These are phyloP conservation scores for Delphinapterus leucas DNA, from an alignment of 2,113 vertebrate genomes.

Conservation along the genomic window DNA sequence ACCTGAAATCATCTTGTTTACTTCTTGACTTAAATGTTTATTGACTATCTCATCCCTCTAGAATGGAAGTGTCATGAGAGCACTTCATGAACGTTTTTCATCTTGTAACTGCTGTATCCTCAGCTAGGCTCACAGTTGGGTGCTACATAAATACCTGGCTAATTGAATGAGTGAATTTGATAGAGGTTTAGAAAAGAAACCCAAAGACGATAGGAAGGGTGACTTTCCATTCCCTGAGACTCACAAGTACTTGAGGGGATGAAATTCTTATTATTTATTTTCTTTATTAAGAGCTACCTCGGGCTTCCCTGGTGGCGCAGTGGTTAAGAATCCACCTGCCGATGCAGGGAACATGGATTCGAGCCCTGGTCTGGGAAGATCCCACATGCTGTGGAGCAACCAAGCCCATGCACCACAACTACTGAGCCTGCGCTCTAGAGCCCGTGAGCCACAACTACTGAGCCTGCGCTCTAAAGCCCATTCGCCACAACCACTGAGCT, in stretches of 20 bases:
- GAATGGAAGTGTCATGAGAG: background rate
- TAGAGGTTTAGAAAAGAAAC: constrained; percentile 10
- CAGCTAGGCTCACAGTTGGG: background rate
- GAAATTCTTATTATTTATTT: background rate
- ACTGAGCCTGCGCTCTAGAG: too few species aligned
- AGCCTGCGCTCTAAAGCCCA: too few species aligned
- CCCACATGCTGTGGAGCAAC: too few species aligned
- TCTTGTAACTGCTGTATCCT: background rate
- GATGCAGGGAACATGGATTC: too few species aligned
- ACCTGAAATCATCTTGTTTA: constrained; percentile 31
- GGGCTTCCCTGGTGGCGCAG: too few species aligned
- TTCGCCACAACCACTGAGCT: too few species aligned
- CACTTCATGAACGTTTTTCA: background rate
- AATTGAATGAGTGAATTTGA: background rate
- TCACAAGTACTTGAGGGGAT: background rate
- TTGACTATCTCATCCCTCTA: background rate
- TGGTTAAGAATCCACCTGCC: too few species aligned
- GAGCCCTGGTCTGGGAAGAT: too few species aligned
- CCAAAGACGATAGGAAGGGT: background rate
- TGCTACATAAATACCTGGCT: constrained; percentile 9
- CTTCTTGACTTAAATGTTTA: constrained; percentile 18
- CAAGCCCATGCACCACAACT: too few species aligned
- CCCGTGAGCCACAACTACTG: accelerated
- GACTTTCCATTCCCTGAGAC: constrained; percentile 10
- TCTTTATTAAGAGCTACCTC: background rate